A percentile compares a stretch with the other conserved stretches of the same genome.
These are phyloP conservation scores for Ranitomeya variabilis DNA, from an alignment of 2,113 vertebrate species.

Conservation along the genomic window DNA sequence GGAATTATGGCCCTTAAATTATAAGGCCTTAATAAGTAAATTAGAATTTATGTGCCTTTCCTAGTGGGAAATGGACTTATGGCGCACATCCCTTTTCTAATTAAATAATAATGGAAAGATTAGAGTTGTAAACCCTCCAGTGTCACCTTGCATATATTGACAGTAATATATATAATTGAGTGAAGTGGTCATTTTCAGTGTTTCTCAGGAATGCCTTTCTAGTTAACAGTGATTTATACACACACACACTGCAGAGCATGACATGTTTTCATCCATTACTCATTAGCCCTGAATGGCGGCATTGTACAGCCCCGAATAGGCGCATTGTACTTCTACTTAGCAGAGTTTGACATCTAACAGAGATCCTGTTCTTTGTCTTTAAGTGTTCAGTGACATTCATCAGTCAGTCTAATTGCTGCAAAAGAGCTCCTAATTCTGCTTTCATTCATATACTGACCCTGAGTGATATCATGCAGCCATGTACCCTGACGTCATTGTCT, in stretches of 20 bases:
- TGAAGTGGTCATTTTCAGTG: not conserved
- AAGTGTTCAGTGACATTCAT: not conserved
- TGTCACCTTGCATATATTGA: not conserved
- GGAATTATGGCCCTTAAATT: not conserved
- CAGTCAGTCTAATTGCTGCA: not conserved
- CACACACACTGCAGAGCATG: not conserved
- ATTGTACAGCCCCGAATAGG: not conserved
- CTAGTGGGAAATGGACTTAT: not conserved
- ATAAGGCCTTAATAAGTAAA: not conserved
- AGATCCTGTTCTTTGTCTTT: not conserved
- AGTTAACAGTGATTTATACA: not conserved
- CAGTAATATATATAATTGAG: not conserved
- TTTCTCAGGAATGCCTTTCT: conserved; percentile 20
- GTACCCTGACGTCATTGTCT: not conserved
- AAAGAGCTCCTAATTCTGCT: not conserved
- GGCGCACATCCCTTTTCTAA: not conserved
- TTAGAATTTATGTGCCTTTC: not conserved
- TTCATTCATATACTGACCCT: not conserved
- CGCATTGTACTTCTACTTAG: not conserved
- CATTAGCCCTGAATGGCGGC: not conserved
- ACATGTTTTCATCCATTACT: not conserved
- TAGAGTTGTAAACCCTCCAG: not conserved
- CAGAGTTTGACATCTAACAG: not conserved
- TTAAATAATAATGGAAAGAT: too few species aligned
- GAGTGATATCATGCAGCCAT: not conserved